Base-by-base conservation (phyloP, 2,888 invertebrate genomes). In the Spilarctia lutea region DNA sequence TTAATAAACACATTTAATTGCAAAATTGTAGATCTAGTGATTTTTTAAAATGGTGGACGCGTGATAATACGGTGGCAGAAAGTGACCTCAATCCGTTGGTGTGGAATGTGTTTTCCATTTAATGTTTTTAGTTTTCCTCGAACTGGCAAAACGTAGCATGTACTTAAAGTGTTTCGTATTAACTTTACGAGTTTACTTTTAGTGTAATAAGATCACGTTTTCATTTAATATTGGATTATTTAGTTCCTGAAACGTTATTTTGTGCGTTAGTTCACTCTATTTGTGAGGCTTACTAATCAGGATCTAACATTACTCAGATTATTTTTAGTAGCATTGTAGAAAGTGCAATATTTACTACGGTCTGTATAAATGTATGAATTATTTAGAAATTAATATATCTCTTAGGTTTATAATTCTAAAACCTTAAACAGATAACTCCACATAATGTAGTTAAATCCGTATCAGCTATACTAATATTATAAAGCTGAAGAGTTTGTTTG, bases 21-120 rank as follows among this genome's bases (percentile, higher is more conserved):
- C 80, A 79, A 81, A 83, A 79, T 79, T 82, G 73, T 81, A 73
- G 76, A 75, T 73, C 77, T 73, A 71, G 71, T 67, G 39, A 60
- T 79, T 79, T 79, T 81, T 85, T 72, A 73, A 77, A 72, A 67
- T 39, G 76, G 69, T 67, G 65, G 75, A 68, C 66, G 76, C 63
- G 73, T 71, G 69, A 79, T 81, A 84, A 80, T 82, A 76, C 76
- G 79, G 81, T 83, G 72, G 66, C 74, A 73, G 80, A 82, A 76
- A 81, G 81, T 82, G 86, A 85, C 85, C 87, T 81, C 79, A 81
- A 87, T 87, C 83, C 86, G 69, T 70, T 81, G 82, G 82, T 74
- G 85, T 79, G 84, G 85, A 87, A 85, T 83, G 75, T 76, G 81
- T 77, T 81, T 83, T 83, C 82, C 77, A 75, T 78, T 78, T 65